Evolutionary conservation across 2,113 vertebrate species (phyloP).

Genomic region (Aphyosemion australe): DNA sequence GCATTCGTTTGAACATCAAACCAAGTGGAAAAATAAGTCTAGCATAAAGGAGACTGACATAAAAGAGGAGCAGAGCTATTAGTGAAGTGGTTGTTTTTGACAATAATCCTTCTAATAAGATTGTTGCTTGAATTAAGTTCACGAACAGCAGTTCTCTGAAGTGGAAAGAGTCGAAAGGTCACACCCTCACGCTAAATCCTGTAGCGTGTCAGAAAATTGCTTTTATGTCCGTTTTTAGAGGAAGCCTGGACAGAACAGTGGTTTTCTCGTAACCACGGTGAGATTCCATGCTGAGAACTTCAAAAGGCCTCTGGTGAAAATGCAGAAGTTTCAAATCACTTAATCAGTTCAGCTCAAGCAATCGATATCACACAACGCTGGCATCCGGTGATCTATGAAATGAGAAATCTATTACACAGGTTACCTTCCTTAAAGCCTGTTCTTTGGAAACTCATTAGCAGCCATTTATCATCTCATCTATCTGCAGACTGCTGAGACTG

Average conservation of each 20-base stretch:
- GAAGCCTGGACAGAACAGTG: too few species aligned
- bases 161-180: slow-evolving; percentile 29
- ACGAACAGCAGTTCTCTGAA: slow-evolving; percentile 10
- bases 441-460: slow-evolving; percentile 54
- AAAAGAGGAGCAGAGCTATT: slow-evolving; percentile 37
- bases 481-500: slow-evolving; percentile 27
- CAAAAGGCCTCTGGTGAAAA: too few species aligned
- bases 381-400: slow-evolving; percentile 27
- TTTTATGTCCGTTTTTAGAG: not conserved
- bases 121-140: slow-evolving; percentile 19
- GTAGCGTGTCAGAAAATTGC: not conserved
- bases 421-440: slow-evolving; percentile 21
- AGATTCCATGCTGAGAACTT: not conserved
- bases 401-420: slow-evolving; percentile 23
- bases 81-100: slow-evolving; percentile 36
- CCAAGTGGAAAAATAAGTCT: not conserved
- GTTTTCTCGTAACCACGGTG: not conserved
- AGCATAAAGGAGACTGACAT: not conserved
- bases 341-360: not conserved
- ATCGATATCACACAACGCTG: not conserved
- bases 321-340: slow-evolving; percentile 2
- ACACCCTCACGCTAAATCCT: slow-evolving; percentile 1
- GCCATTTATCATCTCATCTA: slow-evolving; percentile 42
- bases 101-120: slow-evolving; percentile 57
- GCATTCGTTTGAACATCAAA: not conserved